Conservation (phyloP, 2,888 invertebrate genomes). For the Gonocerus acuteangulatus region DNA sequence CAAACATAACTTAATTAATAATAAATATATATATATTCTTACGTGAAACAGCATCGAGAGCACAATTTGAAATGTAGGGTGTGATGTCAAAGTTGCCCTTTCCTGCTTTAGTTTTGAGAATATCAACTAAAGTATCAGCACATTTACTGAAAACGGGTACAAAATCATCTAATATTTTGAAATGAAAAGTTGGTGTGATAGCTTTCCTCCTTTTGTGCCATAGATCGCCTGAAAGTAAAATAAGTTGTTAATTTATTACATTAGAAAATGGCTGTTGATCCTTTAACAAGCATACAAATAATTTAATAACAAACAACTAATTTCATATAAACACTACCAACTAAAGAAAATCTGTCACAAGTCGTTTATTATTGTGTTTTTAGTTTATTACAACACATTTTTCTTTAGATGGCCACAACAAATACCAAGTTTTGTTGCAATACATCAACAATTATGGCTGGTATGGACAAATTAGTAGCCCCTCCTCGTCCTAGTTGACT, state of each 20-base stretch:
- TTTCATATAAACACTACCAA: neutral
- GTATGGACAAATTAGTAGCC: no score
- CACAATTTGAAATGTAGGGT: constrained; percentile 44
- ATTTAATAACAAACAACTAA: neutral
- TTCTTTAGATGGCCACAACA: no score
- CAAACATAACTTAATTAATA: no score
- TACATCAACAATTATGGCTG: no score
- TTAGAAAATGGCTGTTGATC: no score
- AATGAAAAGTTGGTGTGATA: constrained; percentile 18
- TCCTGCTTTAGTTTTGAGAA: neutral
- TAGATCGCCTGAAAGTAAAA: constrained; percentile 5
- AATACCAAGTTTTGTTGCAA: no score
- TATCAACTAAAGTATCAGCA: neutral
- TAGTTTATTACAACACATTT: no score
- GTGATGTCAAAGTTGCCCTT: neutral
- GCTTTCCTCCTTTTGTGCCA: constrained; percentile 14
- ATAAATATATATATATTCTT: no score
- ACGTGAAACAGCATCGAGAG: constrained; percentile 73
- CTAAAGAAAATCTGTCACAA: no score
- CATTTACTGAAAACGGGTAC: constrained; percentile 17
- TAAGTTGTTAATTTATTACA: no score
- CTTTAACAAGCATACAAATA: neutral
- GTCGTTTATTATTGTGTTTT: no score
- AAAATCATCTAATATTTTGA: constrained; percentile 10
- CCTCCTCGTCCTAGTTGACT: no score